Conservation (phyloP, 2,797 vertebrate species). For the Synaphobranchus kaupii region DNA sequence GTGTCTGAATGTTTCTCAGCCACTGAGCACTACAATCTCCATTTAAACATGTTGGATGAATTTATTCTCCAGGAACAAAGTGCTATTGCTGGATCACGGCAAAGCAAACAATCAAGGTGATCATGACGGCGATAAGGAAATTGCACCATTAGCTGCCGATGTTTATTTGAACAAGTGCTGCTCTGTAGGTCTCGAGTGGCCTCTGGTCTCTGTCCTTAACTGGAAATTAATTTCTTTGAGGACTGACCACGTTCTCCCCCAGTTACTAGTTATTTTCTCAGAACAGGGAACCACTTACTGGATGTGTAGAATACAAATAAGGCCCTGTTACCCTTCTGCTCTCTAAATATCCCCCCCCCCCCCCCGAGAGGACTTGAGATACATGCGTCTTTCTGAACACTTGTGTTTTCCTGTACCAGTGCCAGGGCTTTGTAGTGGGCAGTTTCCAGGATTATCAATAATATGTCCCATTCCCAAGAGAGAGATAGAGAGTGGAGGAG, state of each 20-base stretch:
- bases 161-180: constrained; percentile 65
- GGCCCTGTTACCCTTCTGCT: constrained; percentile 35
- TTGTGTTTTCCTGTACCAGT: constrained; percentile 29
- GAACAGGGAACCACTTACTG: constrained; percentile 1
- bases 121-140: constrained; percentile 64
- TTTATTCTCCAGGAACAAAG: constrained; percentile 58
- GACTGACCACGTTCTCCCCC: constrained; percentile 24
- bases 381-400: constrained; percentile 8
- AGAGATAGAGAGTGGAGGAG: background rate
- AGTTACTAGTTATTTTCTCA: constrained; percentile 26
- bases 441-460: constrained; percentile 36
- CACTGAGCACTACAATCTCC: constrained; percentile 2
- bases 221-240: constrained; percentile 57
- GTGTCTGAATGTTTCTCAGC: background rate
- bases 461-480: background rate
- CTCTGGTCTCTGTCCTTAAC: constrained; percentile 16
- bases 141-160: constrained; percentile 61
- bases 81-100: constrained; percentile 55
- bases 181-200: constrained; percentile 15
- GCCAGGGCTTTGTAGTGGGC: constrained; percentile 49
- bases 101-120: constrained; percentile 67
- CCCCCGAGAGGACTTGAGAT: background rate
- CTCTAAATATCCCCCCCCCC: constrained; percentile 49
- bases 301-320: constrained; percentile 20
- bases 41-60: constrained; percentile 45